Evolutionary conservation across 2,113 vertebrate species (phyloP).

Genomic region (Tretioscincus oriximinensis): DNA sequence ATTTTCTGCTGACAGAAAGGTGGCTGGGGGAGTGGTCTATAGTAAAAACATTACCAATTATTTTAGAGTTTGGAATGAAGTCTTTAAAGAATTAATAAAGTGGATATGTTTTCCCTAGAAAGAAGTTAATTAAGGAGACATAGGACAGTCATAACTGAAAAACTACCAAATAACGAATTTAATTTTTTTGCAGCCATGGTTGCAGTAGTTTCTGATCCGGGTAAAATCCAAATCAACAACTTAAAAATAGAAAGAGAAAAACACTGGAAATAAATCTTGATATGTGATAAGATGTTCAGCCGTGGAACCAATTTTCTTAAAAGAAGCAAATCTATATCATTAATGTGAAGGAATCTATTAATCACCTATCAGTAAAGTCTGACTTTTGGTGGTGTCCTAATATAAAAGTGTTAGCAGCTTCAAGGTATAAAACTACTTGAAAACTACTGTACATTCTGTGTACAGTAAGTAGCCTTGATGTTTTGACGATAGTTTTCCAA

Average conservation of each 20-base stretch:
- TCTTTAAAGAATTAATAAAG: background rate
- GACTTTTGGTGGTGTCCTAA: no score
- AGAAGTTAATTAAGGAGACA: background rate
- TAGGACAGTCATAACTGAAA: background rate
- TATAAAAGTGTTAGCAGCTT: background rate
- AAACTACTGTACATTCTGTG: background rate
- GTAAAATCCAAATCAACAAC: background rate
- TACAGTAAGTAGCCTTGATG: background rate
- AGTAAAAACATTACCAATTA: background rate
- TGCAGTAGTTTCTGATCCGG: background rate
- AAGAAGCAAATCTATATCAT: no score
- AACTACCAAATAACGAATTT: background rate
- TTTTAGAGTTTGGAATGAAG: background rate
- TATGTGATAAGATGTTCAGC: no score
- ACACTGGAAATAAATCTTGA: background rate
- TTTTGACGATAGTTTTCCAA: background rate
- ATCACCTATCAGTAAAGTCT: no score
- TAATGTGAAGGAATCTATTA: no score
- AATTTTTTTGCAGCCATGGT: background rate
- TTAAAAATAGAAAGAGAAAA: background rate
- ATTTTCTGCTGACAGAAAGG: no score
- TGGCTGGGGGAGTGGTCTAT: no score
- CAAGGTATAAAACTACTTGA: background rate
- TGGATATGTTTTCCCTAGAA: background rate
- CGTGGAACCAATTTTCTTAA: no score